Percentiles rank a stretch among this genome's conserved stretches.
Conservation (phyloP, 2,888 invertebrate species). For the Odontomyia ornata region DNA sequence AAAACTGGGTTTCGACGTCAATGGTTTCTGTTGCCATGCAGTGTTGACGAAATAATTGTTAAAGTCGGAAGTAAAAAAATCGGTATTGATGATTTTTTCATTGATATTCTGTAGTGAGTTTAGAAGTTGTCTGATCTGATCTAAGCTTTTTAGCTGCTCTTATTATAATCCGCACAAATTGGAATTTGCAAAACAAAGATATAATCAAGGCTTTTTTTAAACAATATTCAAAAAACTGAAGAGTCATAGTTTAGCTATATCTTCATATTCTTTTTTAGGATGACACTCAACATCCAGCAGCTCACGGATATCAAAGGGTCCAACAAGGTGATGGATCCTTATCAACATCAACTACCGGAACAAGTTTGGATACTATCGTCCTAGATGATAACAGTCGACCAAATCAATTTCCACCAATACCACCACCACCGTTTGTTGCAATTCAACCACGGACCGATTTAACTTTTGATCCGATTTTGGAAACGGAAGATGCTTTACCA, state of each 20-base stretch:
- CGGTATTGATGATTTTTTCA: too few relatives aligned
- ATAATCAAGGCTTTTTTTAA: neutral
- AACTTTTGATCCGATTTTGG: constrained; percentile 53
- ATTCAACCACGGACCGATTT: constrained; percentile 16
- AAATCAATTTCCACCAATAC: constrained; percentile 42
- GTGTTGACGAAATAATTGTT: neutral
- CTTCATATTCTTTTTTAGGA: constrained; percentile 48
- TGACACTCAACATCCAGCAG: constrained; percentile 54
- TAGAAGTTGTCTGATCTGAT: too few relatives aligned
- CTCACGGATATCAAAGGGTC: constrained; percentile 62
- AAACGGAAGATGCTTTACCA: constrained; percentile 52
- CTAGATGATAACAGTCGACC: constrained; percentile 49
- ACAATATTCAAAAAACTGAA: neutral
- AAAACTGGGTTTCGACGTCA: neutral
- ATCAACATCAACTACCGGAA: constrained; percentile 70
- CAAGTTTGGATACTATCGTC: constrained; percentile 67
- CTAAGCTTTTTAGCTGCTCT: too few relatives aligned
- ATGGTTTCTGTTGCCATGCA: neutral
- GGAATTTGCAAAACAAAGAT: too few relatives aligned
- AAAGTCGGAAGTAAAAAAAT: too few relatives aligned
- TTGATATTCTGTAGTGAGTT: too few relatives aligned
- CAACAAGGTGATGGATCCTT: constrained; percentile 64
- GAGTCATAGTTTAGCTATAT: neutral
- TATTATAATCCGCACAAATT: too few relatives aligned
- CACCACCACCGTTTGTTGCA: constrained; percentile 40